Percentiles rank a stretch among this genome's conserved stretches.
Evolutionary conservation across 1,140 invertebrate species (phyloP).

Genomic region (Saccostrea glomerata): DNA sequence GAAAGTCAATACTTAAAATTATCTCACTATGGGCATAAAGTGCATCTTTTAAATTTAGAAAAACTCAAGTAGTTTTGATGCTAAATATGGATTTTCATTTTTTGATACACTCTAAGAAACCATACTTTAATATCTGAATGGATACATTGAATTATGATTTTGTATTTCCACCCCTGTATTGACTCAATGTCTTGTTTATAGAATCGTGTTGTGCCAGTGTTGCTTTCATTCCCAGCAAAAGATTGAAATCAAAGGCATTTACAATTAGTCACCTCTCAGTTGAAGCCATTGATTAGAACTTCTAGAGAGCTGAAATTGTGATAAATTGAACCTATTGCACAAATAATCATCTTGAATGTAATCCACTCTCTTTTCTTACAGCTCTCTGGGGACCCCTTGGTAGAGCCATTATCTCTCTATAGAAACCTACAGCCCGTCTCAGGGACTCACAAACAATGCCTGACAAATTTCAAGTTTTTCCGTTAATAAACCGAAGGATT

Average conservation of each 20-base stretch:
- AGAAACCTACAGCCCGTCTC: neutral
- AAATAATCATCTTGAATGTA: constrained; percentile 28
- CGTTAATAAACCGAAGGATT: constrained; percentile 22
- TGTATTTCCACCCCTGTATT: neutral
- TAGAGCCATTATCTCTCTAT: neutral
- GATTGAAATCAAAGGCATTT: constrained; percentile 25
- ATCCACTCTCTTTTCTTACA: constrained; percentile 19
- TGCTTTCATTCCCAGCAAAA: neutral
- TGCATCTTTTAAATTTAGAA: constrained; percentile 9
- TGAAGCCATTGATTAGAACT: neutral
- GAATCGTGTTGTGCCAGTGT: neutral
- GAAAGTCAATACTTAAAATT: neutral
- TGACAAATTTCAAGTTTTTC: constrained; percentile 29
- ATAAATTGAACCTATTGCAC: constrained; percentile 29
- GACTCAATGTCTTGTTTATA: neutral
- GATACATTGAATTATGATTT: neutral
- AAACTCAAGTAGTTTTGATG: neutral
- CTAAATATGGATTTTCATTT: constrained; percentile 3
- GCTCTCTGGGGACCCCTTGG: neutral
- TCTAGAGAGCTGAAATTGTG: constrained; percentile 27
- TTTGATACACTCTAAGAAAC: neutral
- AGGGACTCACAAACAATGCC: constrained; percentile 1
- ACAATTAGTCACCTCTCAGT: constrained; percentile 9
- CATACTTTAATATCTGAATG: constrained; percentile 13
- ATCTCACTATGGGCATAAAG: neutral